Conservation (phyloP, 1,140 invertebrate genomes). For the Eriocheir sinensis region DNA sequence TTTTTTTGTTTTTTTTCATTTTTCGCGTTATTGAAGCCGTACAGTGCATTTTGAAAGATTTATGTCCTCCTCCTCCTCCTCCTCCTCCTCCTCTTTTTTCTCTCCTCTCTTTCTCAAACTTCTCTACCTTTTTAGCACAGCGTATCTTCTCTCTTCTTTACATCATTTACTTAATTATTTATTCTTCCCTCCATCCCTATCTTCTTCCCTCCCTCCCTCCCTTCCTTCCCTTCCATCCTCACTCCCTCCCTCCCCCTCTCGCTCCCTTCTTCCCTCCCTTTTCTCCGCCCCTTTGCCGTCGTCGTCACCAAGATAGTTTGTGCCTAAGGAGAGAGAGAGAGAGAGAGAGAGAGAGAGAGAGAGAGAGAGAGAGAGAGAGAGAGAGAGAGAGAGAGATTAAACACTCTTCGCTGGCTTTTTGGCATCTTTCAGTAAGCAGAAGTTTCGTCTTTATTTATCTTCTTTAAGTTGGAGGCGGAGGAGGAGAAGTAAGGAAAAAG, state of each 20-base stretch:
- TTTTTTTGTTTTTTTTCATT: not conserved
- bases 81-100: not conserved
- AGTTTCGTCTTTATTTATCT: too few species aligned
- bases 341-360: conserved; percentile 37
- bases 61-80: not conserved
- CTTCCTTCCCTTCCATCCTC: not conserved
- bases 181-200: not conserved
- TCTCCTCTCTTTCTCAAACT: not conserved
- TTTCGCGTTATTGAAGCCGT: not conserved
- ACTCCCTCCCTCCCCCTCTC: not conserved
- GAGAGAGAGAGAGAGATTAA: conserved; percentile 1
- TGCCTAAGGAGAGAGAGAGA: not conserved
- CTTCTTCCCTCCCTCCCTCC: not conserved
- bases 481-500: not conserved
- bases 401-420: too few species aligned
- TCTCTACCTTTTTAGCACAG: not conserved
- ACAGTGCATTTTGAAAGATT: not conserved
- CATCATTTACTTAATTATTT: not conserved
- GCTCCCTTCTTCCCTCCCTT: not conserved
- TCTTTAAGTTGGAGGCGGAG: too few species aligned
- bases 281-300: not conserved
- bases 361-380: conserved; percentile 23
- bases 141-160: not conserved
- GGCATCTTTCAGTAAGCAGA: too few species aligned
- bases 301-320: not conserved